Conservation (phyloP, 2,797 vertebrate species). For the Macropodus opercularis region DNA sequence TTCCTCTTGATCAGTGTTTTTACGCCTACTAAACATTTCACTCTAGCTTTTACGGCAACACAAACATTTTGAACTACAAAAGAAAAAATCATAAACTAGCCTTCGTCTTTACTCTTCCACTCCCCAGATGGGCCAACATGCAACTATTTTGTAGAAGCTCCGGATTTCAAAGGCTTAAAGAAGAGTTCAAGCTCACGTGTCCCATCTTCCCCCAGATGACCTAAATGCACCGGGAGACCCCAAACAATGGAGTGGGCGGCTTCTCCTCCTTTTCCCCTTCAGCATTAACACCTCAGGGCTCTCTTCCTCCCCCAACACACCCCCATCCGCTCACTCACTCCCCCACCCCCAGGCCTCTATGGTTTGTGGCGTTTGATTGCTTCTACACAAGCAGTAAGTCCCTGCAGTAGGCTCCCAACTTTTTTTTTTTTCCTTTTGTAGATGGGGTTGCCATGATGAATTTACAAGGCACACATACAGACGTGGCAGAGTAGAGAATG, state of each 20-base stretch:
- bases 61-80: background rate
- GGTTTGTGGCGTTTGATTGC: constrained; percentile 55
- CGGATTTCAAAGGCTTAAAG: constrained; percentile 29
- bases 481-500: constrained; percentile 58
- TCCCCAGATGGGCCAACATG: background rate
- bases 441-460: constrained; percentile 60
- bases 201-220: constrained; percentile 30
- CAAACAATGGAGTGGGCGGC: constrained; percentile 33
- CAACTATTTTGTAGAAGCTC: background rate
- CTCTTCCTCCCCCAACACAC: constrained; percentile 3
- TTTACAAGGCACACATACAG: constrained; percentile 68
- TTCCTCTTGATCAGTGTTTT: constrained; percentile 11
- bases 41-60: background rate
- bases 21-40: background rate
- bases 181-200: constrained; percentile 20
- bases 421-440: constrained; percentile 18
- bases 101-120: constrained; percentile 2
- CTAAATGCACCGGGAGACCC: constrained; percentile 52
- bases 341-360: constrained; percentile 12
- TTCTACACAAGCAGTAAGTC: constrained; percentile 39
- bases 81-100: background rate
- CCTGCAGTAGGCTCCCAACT: constrained; percentile 31
- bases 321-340: background rate
- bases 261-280: constrained; percentile 32
- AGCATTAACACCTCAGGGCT: constrained; percentile 60